Evolutionary conservation across 2,113 vertebrate genomes (phyloP).

Genomic region (Desmodus rotundus): DNA sequence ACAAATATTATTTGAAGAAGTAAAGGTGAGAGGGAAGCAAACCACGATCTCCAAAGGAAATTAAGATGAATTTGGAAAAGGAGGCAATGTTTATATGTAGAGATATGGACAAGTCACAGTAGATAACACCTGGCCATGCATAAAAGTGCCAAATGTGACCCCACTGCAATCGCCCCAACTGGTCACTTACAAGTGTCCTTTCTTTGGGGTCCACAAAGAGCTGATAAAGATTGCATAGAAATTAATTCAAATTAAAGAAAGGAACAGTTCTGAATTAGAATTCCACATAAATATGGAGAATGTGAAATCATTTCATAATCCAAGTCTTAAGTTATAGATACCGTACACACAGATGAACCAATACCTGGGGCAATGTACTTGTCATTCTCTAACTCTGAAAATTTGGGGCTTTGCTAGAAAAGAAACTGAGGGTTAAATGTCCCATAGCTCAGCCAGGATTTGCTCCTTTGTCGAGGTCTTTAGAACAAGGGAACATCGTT

Average conservation of each 20-base stretch:
- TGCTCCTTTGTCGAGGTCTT: not conserved
- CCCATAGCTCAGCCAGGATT: not conserved
- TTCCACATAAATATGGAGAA: not conserved
- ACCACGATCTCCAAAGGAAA: constrained; percentile 76
- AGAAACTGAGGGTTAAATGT: not conserved
- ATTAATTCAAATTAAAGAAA: constrained; percentile 81
- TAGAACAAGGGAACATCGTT: accelerated
- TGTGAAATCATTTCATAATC: constrained; percentile 26
- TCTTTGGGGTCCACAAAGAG: constrained; percentile 94
- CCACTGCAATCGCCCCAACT: constrained; percentile 81
- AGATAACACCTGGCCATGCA: constrained; percentile 81
- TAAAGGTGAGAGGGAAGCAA: constrained; percentile 78
- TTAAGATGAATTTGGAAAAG: constrained; percentile 78
- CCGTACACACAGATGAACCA: not conserved
- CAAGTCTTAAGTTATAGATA: not conserved
- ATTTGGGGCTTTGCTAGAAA: not conserved
- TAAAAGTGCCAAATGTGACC: constrained; percentile 68
- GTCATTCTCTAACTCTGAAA: not conserved
- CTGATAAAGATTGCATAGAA: constrained; percentile 84
- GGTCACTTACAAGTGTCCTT: constrained; percentile 93
- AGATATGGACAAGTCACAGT: constrained; percentile 89
- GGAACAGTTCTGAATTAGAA: constrained; percentile 58
- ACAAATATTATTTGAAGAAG: constrained; percentile 81
- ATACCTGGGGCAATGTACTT: not conserved
- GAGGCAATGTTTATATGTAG: constrained; percentile 55